Evolutionary conservation across 2,113 vertebrate species (phyloP).

Genomic region (Microcebus lehilahytsara): DNA sequence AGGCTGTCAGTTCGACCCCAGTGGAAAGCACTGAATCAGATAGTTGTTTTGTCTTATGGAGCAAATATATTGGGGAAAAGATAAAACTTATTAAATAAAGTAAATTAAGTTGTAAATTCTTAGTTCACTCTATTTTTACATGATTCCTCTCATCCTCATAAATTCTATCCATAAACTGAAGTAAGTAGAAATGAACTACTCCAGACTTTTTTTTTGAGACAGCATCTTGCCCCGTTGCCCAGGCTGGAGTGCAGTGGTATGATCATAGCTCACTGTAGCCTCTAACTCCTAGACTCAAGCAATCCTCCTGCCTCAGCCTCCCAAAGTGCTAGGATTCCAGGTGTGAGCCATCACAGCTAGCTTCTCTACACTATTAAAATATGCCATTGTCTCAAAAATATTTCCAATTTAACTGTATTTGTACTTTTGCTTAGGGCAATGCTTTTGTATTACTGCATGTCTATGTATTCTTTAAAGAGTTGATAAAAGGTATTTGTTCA

Average conservation of each 20-base stretch:
- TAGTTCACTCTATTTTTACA: background rate
- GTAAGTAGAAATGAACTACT: background rate
- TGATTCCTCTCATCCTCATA: background rate
- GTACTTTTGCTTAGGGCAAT: constrained; percentile 6
- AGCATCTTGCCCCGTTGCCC: too few species aligned
- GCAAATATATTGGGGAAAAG: accelerated
- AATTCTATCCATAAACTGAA: constrained; percentile 1
- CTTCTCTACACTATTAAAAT: background rate
- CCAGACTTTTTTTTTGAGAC: background rate
- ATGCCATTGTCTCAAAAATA: background rate
- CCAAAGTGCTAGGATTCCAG: too few species aligned
- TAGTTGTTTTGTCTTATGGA: background rate
- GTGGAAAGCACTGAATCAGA: background rate
- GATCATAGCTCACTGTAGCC: too few species aligned
- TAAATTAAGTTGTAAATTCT: background rate
- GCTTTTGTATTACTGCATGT: background rate
- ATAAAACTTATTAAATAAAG: background rate
- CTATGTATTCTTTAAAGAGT: constrained; percentile 34
- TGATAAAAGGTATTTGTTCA: constrained; percentile 6
- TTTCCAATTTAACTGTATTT: constrained; percentile 27
- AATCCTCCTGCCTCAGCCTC: too few species aligned
- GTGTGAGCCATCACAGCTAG: too few species aligned
- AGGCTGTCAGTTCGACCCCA: background rate
- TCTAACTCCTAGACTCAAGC: too few species aligned
- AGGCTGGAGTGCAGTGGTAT: too few species aligned